These are phyloP conservation scores for Daptonema setosum DNA, from an alignment of 2,888 invertebrate species.

Conservation along the genomic window DNA sequence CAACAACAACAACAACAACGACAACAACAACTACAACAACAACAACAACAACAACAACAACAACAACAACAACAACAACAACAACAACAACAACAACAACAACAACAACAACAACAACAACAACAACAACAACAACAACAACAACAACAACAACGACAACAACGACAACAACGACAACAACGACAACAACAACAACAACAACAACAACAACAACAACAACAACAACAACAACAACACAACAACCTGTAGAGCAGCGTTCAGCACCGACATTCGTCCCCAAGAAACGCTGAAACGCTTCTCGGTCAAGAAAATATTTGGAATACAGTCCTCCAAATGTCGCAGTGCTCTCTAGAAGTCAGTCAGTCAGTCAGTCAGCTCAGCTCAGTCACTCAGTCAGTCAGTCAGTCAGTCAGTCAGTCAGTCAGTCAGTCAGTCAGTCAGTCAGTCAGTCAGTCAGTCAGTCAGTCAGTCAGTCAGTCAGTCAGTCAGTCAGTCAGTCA, in stretches of 20 bases:
- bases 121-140: constrained; percentile 6
- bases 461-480: no score
- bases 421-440: no score
- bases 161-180: constrained; percentile 7
- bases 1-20: constrained; percentile 7
- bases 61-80: constrained; percentile 4
- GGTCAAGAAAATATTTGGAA: no score
- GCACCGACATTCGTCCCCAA: not conserved
- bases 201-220: constrained; percentile 7
- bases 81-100: constrained; percentile 5
- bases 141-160: constrained; percentile 6
- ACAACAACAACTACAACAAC: constrained; percentile 6
- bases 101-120: constrained; percentile 6
- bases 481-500: no score
- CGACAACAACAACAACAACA: constrained; percentile 7
- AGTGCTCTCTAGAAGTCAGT: no score
- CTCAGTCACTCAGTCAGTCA: no score
- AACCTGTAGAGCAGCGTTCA: constrained; percentile 6
- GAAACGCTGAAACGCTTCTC: no score
- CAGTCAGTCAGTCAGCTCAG: no score
- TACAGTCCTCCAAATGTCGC: no score
- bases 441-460: no score
- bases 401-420: no score
- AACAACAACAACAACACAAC: no score
- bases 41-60: constrained; percentile 7